Percentiles rank a stretch among this genome's conserved stretches.
phyloP scores from a whole-genome alignment of 2,113 vertebrate species.

The Tachuris rubrigastra region DNA sequence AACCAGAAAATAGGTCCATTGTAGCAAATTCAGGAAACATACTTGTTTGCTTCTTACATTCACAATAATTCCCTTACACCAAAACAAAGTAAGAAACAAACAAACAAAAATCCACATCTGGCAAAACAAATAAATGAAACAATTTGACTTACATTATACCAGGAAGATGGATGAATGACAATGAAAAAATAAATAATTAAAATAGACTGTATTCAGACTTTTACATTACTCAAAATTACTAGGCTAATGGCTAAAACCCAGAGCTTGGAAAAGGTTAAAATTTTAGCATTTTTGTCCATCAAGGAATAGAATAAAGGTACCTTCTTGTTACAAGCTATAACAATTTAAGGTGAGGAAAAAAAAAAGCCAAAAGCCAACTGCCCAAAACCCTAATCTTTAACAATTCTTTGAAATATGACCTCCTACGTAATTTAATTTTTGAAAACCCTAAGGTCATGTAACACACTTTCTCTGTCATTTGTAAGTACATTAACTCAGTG shows the following conservation, averaged over 20 bases:
- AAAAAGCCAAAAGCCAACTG: slow-evolving; percentile 33
- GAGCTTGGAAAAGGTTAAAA: slow-evolving; percentile 42
- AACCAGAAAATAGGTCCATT: background rate
- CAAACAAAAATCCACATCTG: background rate
- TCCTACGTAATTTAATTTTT: slow-evolving; percentile 86
- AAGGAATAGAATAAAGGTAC: slow-evolving; percentile 67
- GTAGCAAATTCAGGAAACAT: background rate
- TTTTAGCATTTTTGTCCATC: slow-evolving; percentile 40
- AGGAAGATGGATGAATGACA: background rate
- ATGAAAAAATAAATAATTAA: background rate
- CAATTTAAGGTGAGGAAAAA: slow-evolving; percentile 6
- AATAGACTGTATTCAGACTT: background rate
- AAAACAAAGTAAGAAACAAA: background rate
- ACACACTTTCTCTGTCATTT: slow-evolving; percentile 91
- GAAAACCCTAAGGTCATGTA: slow-evolving; percentile 89
- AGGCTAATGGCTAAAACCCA: slow-evolving; percentile 52
- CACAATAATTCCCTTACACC: background rate
- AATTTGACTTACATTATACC: background rate
- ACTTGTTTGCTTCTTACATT: background rate
- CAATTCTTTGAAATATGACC: slow-evolving; percentile 79
- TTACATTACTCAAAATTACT: slow-evolving; percentile 3
- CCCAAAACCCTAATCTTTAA: slow-evolving; percentile 59
- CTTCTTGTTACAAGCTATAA: slow-evolving; percentile 37
- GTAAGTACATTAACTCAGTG: slow-evolving; percentile 90
- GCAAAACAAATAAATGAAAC: background rate